These are phyloP conservation scores for Gnatocerus cornutus DNA, from an alignment of 2,888 invertebrate genomes.

Conservation along the genomic window DNA sequence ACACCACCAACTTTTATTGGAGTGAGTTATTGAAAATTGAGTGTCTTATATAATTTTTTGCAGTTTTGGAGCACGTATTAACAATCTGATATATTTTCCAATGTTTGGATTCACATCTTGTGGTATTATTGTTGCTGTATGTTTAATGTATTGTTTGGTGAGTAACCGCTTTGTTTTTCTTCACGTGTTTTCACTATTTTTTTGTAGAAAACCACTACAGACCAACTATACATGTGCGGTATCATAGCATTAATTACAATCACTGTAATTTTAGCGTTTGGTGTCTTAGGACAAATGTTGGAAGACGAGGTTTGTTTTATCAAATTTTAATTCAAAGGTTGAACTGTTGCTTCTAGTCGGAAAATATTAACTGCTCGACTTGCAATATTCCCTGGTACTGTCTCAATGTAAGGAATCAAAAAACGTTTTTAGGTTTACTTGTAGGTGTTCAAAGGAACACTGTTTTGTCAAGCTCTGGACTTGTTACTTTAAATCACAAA, in stretches of 20 bases:
- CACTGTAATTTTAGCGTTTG: neutral
- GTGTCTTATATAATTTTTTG: neutral
- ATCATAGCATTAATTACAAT: neutral
- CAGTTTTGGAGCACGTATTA: constrained; percentile 11
- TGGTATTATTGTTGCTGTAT: constrained; percentile 1
- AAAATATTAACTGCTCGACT: constrained; percentile 4
- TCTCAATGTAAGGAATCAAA: neutral
- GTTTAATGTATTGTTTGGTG: constrained; percentile 15
- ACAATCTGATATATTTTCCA: constrained; percentile 12
- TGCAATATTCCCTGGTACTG: neutral
- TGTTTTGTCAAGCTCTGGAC: neutral
- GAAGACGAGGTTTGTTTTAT: constrained; percentile 6
- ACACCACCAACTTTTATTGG: neutral
- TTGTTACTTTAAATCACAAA: constrained; percentile 1
- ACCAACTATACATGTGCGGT: no score
- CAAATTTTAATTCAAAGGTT: neutral
- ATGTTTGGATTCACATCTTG: constrained; percentile 10
- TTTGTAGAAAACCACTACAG: neutral
- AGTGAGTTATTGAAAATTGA: neutral
- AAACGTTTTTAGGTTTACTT: neutral
- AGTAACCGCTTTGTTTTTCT: neutral
- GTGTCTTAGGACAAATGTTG: neutral
- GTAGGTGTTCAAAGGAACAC: neutral
- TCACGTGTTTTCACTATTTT: neutral
- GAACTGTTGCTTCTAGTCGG: neutral